Conservation (phyloP, 37 sponge, comb jelly and placozoan species). For the Spongilla lacustris region DNA sequence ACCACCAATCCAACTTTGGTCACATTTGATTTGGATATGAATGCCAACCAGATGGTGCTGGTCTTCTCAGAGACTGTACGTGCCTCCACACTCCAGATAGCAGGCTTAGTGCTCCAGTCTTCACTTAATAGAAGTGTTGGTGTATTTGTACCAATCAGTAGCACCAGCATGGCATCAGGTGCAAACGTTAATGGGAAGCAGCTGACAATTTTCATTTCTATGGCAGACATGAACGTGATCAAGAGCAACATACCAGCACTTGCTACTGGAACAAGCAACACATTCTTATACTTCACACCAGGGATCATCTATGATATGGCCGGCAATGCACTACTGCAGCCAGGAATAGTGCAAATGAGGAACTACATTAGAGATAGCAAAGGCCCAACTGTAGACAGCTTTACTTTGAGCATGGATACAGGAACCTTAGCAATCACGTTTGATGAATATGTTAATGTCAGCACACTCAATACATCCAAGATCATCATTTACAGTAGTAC, state of each 20-base stretch:
- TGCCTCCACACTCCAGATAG: slow-evolving; percentile 43
- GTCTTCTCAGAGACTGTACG: slow-evolving; percentile 86
- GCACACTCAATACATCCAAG: slow-evolving; percentile 49
- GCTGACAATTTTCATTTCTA: slow-evolving; percentile 46
- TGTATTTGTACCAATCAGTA: neutral
- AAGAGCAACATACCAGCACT: slow-evolving; percentile 48
- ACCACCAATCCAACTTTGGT: slow-evolving; percentile 60
- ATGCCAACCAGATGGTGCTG: slow-evolving; percentile 63
- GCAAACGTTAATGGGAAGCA: slow-evolving; percentile 7
- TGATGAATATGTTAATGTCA: slow-evolving; percentile 57
- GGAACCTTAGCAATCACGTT: slow-evolving; percentile 70
- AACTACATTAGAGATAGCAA: slow-evolving; percentile 51
- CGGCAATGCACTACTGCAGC: slow-evolving; percentile 22
- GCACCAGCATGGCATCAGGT: neutral
- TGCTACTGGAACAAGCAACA: slow-evolving; percentile 54
- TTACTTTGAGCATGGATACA: slow-evolving; percentile 66
- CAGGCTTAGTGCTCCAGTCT: slow-evolving; percentile 54
- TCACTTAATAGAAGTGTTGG: neutral
- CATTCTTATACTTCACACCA: slow-evolving; percentile 58
- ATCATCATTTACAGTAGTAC: slow-evolving; percentile 48
- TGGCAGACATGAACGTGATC: slow-evolving; percentile 68
- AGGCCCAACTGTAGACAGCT: slow-evolving; percentile 55
- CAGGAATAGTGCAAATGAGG: slow-evolving; percentile 40
- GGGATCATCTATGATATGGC: slow-evolving; percentile 74
- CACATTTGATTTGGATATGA: slow-evolving; percentile 75